A percentile compares a stretch with the other conserved stretches of the same genome.
Evolutionary conservation across 1,140 invertebrate species (phyloP).

Genomic region (Drosophila murphyi): DNA sequence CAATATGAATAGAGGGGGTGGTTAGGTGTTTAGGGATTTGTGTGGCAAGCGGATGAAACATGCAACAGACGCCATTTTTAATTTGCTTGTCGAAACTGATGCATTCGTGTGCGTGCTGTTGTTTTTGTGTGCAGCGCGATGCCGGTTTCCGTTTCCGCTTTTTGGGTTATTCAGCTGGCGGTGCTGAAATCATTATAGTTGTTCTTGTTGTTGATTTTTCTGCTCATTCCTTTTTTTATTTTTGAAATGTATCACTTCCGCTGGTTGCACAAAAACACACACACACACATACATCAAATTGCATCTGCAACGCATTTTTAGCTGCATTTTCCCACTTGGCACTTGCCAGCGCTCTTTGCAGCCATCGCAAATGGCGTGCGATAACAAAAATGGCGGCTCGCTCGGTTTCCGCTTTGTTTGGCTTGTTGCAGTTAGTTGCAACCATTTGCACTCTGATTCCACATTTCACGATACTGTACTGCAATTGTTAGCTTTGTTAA

Average conservation of each 20-base stretch:
- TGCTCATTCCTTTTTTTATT: slow-evolving; percentile 24
- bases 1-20: too few relatives aligned
- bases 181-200: slow-evolving; percentile 21
- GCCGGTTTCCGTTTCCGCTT: slow-evolving; percentile 72
- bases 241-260: slow-evolving; percentile 63
- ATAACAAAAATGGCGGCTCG: slow-evolving; percentile 78
- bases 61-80: slow-evolving; percentile 75
- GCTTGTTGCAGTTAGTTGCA: slow-evolving; percentile 64
- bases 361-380: slow-evolving; percentile 75
- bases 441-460: slow-evolving; percentile 53
- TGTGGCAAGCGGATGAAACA: slow-evolving; percentile 46
- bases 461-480: slow-evolving; percentile 31
- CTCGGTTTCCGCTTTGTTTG: slow-evolving; percentile 76
- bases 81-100: slow-evolving; percentile 72
- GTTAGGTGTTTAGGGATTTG: neutral
- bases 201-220: slow-evolving; percentile 21
- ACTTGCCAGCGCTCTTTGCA: slow-evolving; percentile 30
- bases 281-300: slow-evolving; percentile 11
- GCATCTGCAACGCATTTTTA: slow-evolving; percentile 36
- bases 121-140: slow-evolving; percentile 36
- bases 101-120: slow-evolving; percentile 32
- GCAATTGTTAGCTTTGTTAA: slow-evolving; percentile 77
- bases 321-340: slow-evolving; percentile 30
- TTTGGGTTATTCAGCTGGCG: slow-evolving; percentile 24
- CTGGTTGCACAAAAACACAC: slow-evolving; percentile 14